Evolutionary conservation across 2,888 invertebrate species (phyloP), one percentile per base, ranked within the genome.

Genomic region (Podotricha telesiphe): DNA sequence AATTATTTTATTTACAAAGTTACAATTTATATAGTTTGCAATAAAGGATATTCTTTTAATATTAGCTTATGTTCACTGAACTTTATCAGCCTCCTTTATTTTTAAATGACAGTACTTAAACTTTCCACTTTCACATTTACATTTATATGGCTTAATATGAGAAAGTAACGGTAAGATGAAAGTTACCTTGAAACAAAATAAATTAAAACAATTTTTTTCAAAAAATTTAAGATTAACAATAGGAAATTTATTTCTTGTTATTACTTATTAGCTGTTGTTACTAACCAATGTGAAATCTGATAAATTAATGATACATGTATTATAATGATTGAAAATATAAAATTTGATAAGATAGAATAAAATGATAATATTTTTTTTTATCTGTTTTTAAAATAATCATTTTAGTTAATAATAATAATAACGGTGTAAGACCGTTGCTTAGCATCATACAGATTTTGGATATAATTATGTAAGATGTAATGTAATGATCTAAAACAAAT

Each of bases 321-420:
- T 17, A 3, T 34, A 53, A 28, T 34, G n/a, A 55, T 55, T 55
- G 28, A 53, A 28, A 5, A n/a, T 22, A 53, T 53, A 28, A 15
- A 28, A 28, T 55, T 55, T 10, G 28, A 37, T 55, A 55, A 17
- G 34, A 37, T 55, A 37, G 42, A 42, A 8, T 42, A 37, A 55
- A 55, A 55, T 34, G 10, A 37, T 13, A 53, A 10, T 34, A n/a
- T 34, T 8, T 28, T 53, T 28, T 28, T 28, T 28, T 4, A 28
- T 28, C 28, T 28, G 28, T 28, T 28, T 53, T 3, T 28, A 10
- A 8, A 28, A 53, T n/a, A 34, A 34, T 34, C 34, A 53, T n/a
- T 50, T 20, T 20, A 7, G 20, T 51, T 5, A 51, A 20, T 6
- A 20, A 22, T 22, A 51, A 22, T 15, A 51, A 20, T 50, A 50